phyloP scores from a whole-genome alignment of 2,797 vertebrate species.

The Siniperca scherzeri region DNA sequence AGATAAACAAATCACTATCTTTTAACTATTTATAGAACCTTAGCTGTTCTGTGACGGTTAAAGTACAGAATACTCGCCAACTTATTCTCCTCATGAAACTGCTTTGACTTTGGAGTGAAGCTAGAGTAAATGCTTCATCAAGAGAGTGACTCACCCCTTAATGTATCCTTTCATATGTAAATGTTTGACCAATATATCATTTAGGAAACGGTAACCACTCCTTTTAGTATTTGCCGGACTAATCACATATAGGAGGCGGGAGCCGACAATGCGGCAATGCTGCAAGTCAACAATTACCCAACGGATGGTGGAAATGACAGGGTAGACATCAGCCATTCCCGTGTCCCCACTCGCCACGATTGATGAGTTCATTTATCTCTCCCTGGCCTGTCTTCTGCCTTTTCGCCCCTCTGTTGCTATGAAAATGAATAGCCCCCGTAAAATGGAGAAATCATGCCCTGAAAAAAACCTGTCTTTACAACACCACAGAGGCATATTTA shows the following conservation, averaged over 20 bases:
- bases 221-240: slow-evolving; percentile 53
- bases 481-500: slow-evolving; percentile 85
- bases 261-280: slow-evolving; percentile 78
- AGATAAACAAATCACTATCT: slow-evolving; percentile 41
- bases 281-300: slow-evolving; percentile 86
- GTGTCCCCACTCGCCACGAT: slow-evolving; percentile 79
- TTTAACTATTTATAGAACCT: slow-evolving; percentile 31
- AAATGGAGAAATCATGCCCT: slow-evolving; percentile 84
- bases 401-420: slow-evolving; percentile 79
- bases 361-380: slow-evolving; percentile 89
- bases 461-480: slow-evolving; percentile 75
- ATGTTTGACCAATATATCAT: slow-evolving; percentile 61
- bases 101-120: slow-evolving; percentile 40
- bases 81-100: slow-evolving; percentile 24
- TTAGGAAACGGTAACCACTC: slow-evolving; percentile 40
- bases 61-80: slow-evolving; percentile 16
- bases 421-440: slow-evolving; percentile 87
- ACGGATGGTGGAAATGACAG: slow-evolving; percentile 85
- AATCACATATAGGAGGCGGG: slow-evolving; percentile 57
- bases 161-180: slow-evolving; percentile 66
- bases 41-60: slow-evolving; percentile 35
- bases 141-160: slow-evolving; percentile 45
- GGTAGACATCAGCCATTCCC: slow-evolving; percentile 82
- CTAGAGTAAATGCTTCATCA: slow-evolving; percentile 29
- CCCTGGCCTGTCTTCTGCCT: slow-evolving; percentile 67